Base-by-base conservation (phyloP, 2,797 vertebrate species). In the Spinibarbus caldwelli region DNA sequence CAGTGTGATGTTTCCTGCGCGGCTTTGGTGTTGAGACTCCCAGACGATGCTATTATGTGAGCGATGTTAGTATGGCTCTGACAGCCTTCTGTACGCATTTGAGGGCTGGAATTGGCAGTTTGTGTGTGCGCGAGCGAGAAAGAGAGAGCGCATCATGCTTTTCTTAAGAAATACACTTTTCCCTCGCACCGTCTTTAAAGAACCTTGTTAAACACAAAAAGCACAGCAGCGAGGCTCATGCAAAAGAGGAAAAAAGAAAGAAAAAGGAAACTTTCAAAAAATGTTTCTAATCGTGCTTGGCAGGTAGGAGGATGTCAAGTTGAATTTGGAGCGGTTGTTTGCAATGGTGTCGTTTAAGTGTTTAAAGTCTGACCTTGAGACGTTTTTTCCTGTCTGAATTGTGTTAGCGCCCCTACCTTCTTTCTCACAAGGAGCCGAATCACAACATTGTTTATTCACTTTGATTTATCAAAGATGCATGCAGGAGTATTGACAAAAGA, bases 371-470 rank as follows among this genome's bases (percentile, higher is more conserved):
- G 95, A 96, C 95, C 95, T 96, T 96, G 94, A 95, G 94, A 94
- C 92, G 92, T 93, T 92, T 92, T n/a, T 91, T 91, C 88, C 93
- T 93, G 92, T 95, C 93, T 93, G 93, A 94, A 93, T 92, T 91
- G 86, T 88, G 93, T 94, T 94, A 91, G 93, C 86, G 92, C 92
- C 89, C 91, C 93, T 90, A 91, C 92, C 90, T 92, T 92, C 91
- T 92, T 92, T 90, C 93, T 95, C 94, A 94, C 92, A 92, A 92
- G 92, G 92, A 93, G 88, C 89, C 87, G 91, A 94, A 95, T 95
- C 93, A 92, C 90, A 89, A 94, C 93, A 95, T 96, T 95, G 94
- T 95, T 95, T 95, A 95, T 96, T 95, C 94, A 94, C 95, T 95
- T 96, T 96, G 95, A 95, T 96, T 95, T 95, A 93, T 94, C 93